Conservation (phyloP, 1,140 invertebrate species). For the Paralvinella palmiformis region DNA sequence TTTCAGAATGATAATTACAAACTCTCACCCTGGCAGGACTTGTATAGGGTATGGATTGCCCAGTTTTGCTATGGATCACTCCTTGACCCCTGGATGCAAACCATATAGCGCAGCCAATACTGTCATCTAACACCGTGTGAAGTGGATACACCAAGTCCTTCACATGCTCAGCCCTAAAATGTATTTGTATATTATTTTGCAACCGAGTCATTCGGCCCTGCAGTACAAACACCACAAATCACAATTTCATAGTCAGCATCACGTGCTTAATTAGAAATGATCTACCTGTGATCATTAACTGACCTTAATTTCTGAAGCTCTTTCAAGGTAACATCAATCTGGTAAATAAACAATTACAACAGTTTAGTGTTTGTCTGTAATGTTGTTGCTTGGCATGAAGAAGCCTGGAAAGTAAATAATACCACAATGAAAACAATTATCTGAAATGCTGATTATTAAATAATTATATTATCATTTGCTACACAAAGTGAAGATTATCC, state of each 20-base stretch:
- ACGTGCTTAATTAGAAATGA: too few species aligned
- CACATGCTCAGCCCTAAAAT: constrained; percentile 56
- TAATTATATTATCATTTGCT: too few species aligned
- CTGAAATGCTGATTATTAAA: too few species aligned
- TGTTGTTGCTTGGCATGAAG: too few species aligned
- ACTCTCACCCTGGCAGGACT: constrained; percentile 64
- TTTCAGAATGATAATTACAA: too few species aligned
- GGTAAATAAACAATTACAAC: constrained; percentile 28
- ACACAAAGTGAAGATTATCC: too few species aligned
- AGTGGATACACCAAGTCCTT: constrained; percentile 67
- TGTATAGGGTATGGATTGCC: constrained; percentile 44
- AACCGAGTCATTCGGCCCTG: too few species aligned
- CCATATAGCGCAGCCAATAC: constrained; percentile 86
- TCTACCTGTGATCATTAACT: too few species aligned
- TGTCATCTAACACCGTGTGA: constrained; percentile 88
- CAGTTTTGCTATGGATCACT: constrained; percentile 29
- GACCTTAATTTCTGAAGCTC: constrained; percentile 58
- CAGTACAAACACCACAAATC: too few species aligned
- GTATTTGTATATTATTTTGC: not conserved
- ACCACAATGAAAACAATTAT: too few species aligned
- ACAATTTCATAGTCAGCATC: too few species aligned
- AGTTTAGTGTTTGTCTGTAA: not conserved
- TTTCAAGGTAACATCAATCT: constrained; percentile 69
- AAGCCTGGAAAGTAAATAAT: too few species aligned
- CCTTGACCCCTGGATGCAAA: constrained; percentile 79